phyloP scores from a whole-genome alignment of 1,140 invertebrate genomes.

The Magallana gigas region DNA sequence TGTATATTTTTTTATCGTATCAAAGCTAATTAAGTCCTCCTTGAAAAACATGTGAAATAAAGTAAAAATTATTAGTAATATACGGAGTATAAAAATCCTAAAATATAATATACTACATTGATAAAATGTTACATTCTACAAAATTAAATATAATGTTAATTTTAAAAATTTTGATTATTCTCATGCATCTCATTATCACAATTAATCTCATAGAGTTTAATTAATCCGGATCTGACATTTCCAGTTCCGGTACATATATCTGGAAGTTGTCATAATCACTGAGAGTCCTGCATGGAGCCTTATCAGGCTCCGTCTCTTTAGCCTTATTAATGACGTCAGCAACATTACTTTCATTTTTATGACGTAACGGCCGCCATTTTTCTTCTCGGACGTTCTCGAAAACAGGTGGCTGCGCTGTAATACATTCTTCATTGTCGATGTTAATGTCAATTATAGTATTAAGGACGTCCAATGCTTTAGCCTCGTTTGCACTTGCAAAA shows the following conservation, averaged over 20 bases:
- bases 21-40: too few species aligned
- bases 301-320: neutral
- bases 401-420: neutral
- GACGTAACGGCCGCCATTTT: constrained; percentile 2
- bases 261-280: constrained; percentile 17
- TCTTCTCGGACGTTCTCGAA: neutral
- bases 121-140: too few species aligned
- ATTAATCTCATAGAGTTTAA: too few species aligned
- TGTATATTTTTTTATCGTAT: too few species aligned
- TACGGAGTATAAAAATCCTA: too few species aligned
- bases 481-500: neutral
- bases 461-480: neutral
- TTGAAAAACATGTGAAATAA: too few species aligned
- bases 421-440: neutral
- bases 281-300: neutral
- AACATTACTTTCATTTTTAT: neutral
- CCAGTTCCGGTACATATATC: neutral
- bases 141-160: too few species aligned
- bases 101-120: too few species aligned
- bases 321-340: neutral
- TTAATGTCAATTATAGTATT: too few species aligned
- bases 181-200: too few species aligned
- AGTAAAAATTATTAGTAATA: too few species aligned
- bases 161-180: too few species aligned
- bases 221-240: neutral